phyloP scores from a whole-genome alignment of 2,888 invertebrate genomes.

The Caenorhabditis sp. region DNA sequence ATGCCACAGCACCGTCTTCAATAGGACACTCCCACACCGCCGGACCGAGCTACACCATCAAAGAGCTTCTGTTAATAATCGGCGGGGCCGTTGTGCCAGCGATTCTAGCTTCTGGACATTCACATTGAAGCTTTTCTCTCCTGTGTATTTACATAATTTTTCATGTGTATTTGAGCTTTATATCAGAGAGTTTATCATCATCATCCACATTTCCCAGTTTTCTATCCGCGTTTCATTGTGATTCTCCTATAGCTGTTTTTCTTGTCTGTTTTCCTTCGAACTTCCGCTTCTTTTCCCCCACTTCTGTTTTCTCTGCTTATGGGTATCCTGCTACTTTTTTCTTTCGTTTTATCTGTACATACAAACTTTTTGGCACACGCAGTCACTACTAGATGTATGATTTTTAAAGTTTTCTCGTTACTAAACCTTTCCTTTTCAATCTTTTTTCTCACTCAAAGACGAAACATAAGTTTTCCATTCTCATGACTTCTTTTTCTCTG shows the following conservation, averaged over 20 bases:
- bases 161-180: constrained; percentile 24
- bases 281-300: constrained; percentile 8
- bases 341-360: constrained; percentile 23
- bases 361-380: background rate
- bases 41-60: constrained; percentile 87
- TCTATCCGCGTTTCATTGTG: constrained; percentile 33
- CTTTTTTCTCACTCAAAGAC: too few relatives aligned
- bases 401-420: constrained; percentile 1
- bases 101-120: constrained; percentile 93
- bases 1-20: constrained; percentile 57
- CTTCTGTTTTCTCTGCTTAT: constrained; percentile 57
- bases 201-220: constrained; percentile 26
- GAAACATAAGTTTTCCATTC: too few relatives aligned
- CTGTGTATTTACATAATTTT: background rate
- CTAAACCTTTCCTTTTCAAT: background rate
- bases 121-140: constrained; percentile 86
- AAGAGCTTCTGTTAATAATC: constrained; percentile 91
- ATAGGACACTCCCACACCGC: constrained; percentile 63
- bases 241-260: constrained; percentile 35
- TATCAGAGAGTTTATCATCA: constrained; percentile 10
- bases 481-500: constrained; percentile 24
- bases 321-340: constrained; percentile 52
- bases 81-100: constrained; percentile 93
- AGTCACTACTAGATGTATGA: background rate
- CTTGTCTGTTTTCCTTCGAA: constrained; percentile 9